These are phyloP conservation scores for Papilio protenor DNA, from an alignment of 2,888 invertebrate species.

Conservation along the genomic window DNA sequence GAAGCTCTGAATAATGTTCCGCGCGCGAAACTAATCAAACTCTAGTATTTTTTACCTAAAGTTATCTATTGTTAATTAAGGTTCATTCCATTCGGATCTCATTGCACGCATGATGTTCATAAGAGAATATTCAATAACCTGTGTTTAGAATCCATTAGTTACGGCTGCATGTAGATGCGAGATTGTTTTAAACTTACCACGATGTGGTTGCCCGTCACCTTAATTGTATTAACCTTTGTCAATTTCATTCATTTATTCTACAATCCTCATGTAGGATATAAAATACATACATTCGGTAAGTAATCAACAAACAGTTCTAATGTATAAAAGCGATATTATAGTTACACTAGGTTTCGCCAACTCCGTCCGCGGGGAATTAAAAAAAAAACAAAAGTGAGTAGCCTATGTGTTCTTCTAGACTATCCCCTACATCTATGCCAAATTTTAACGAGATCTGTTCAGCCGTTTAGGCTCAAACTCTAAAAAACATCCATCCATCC, in stretches of 20 bases:
- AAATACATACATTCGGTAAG: constrained; percentile 24
- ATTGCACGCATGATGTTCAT: neutral
- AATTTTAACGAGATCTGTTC: too few relatives aligned
- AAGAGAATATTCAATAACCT: neutral
- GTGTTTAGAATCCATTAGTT: constrained; percentile 27
- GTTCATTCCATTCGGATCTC: neutral
- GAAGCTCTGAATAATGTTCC: neutral
- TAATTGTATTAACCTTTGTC: neutral
- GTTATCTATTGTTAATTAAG: constrained; percentile 7
- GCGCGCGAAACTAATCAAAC: neutral
- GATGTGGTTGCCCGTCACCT: constrained; percentile 13
- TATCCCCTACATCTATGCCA: too few relatives aligned
- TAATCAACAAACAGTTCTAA: too few relatives aligned
- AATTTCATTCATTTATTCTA: constrained; percentile 8
- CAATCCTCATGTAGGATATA: constrained; percentile 20
- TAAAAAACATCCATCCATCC: too few relatives aligned
- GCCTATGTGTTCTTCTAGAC: too few relatives aligned
- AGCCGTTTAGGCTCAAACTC: too few relatives aligned
- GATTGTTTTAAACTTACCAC: neutral
- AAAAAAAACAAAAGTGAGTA: too few relatives aligned
- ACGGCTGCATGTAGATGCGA: neutral
- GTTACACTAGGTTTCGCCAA: too few relatives aligned
- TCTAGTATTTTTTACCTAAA: neutral
- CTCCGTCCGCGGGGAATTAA: too few relatives aligned
- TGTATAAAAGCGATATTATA: neutral